A percentile compares a stretch with the other conserved stretches of the same genome.
These are phyloP conservation scores for Scopus umbretta DNA, from an alignment of 2,113 vertebrate species.

Conservation along the genomic window DNA sequence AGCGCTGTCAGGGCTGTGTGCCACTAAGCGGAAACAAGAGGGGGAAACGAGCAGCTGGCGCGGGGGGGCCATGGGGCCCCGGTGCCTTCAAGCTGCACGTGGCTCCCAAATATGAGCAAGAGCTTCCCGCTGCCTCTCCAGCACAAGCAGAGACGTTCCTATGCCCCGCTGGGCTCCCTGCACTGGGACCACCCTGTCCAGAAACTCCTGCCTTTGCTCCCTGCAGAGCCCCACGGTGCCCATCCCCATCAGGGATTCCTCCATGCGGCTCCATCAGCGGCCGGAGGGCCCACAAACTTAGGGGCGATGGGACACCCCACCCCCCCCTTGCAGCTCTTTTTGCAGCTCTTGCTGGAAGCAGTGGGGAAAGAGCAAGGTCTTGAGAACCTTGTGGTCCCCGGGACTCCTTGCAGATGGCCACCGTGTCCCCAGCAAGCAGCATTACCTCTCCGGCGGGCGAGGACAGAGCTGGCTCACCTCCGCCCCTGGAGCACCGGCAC, in stretches of 20 bases:
- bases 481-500: not conserved
- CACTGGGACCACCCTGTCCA: accelerated
- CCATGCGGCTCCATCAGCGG: not conserved
- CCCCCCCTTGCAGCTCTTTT: not conserved
- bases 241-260: not conserved
- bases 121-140: not conserved
- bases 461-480: not conserved
- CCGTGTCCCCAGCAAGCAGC: not conserved
- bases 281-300: not conserved
- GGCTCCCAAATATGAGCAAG: not conserved
- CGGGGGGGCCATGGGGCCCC: not conserved
- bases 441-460: not conserved
- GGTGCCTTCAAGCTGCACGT: accelerated
- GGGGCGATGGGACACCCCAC: accelerated
- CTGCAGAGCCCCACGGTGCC: not conserved
- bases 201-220: not conserved
- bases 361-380: not conserved
- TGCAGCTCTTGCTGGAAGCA: not conserved
- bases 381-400: accelerated
- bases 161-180: not conserved
- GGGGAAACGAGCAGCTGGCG: not conserved
- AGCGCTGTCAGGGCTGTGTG: not conserved
- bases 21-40: not conserved
- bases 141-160: accelerated
- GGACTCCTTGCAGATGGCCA: not conserved